Evolutionary conservation across 2,113 vertebrate species (phyloP).

Genomic region (Syrrhaptes paradoxus): DNA sequence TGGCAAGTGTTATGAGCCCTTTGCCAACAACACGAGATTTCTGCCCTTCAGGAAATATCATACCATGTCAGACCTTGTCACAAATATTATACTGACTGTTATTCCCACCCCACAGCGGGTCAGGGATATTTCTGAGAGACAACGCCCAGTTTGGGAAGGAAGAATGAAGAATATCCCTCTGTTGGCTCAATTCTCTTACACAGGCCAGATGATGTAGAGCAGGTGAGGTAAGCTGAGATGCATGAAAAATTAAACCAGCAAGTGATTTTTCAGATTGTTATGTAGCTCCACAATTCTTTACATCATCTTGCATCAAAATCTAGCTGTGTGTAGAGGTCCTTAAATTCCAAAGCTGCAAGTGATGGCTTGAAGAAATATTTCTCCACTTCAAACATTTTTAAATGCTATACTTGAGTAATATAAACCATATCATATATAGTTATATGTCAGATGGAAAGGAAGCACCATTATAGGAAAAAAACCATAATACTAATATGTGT

Average conservation of each 20-base stretch:
- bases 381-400: background rate
- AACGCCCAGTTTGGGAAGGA: background rate
- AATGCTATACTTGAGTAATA: background rate
- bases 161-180: background rate
- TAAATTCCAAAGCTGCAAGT: background rate
- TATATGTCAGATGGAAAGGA: background rate
- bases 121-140: background rate
- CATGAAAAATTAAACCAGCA: background rate
- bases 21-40: background rate
- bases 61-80: background rate
- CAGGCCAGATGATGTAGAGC: background rate
- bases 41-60: background rate
- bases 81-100: background rate
- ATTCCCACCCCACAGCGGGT: background rate
- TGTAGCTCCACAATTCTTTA: background rate
- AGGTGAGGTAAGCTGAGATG: background rate
- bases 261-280: background rate
- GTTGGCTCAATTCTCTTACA: background rate
- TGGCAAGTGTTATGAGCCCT: background rate
- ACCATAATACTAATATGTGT: background rate
- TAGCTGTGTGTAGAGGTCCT: background rate
- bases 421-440: background rate
- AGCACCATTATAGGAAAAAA: background rate
- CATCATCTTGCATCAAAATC: background rate
- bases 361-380: background rate